phyloP scores from a whole-genome alignment of 2,888 invertebrate genomes.

The Lapara coniferarum region DNA sequence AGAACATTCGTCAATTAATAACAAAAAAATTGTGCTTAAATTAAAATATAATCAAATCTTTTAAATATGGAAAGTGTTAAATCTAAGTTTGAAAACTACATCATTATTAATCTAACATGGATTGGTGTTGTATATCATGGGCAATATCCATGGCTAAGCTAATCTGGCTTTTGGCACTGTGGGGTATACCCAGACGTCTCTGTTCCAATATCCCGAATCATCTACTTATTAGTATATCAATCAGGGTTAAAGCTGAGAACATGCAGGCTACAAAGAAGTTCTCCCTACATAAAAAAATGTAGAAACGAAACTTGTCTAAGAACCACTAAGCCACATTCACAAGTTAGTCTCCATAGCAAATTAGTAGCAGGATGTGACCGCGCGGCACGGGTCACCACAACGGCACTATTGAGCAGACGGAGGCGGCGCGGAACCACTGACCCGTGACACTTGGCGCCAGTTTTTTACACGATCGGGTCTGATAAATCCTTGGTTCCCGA shows the following conservation, averaged over 20 bases:
- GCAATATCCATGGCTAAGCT: too few relatives aligned
- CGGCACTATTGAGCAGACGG: conserved; percentile 50
- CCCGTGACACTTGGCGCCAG: conserved; percentile 75
- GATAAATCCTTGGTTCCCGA: not conserved
- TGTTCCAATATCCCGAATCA: too few relatives aligned
- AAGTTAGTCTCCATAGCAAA: conserved; percentile 25
- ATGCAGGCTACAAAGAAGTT: not conserved
- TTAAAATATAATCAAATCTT: too few relatives aligned
- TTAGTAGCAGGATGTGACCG: conserved; percentile 47
- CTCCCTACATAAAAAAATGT: not conserved
- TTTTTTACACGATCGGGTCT: conserved; percentile 42
- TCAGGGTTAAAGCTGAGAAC: too few relatives aligned
- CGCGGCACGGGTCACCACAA: conserved; percentile 56
- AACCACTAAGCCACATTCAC: conserved; percentile 1
- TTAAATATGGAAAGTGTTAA: too few relatives aligned
- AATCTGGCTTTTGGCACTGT: too few relatives aligned
- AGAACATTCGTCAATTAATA: too few relatives aligned
- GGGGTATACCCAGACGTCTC: too few relatives aligned
- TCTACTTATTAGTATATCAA: not conserved
- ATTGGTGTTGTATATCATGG: too few relatives aligned
- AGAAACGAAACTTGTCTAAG: not conserved
- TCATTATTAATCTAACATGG: too few relatives aligned
- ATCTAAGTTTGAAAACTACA: too few relatives aligned
- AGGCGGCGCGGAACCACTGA: conserved; percentile 52
- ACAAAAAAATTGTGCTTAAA: too few relatives aligned